Base-by-base conservation (phyloP, 2,797 vertebrate genomes). In the Melanogrammus aeglefinus region DNA sequence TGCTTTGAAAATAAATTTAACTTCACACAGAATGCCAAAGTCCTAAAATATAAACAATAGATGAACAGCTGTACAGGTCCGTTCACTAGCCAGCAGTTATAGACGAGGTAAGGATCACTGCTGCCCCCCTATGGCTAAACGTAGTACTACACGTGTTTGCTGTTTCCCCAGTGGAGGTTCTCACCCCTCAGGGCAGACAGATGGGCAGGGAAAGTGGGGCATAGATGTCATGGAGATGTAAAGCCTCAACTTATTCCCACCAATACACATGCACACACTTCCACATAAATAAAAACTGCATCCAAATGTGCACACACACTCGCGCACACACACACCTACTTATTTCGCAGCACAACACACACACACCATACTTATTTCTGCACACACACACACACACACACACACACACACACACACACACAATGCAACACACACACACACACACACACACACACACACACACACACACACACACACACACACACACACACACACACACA, bases 101-200 rank as follows among this genome's bases (percentile, higher is more conserved):
- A n/a, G 47, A 57, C 18, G 13, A 47, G 1, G 44, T 13, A 57
- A 18, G 16, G 16, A 84, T 69, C 21, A 3, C 51, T 89, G 88
- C 87, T 86, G 88, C 91, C 91, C 88, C 85, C 91, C 91, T 79
- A 82, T 81, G 91, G 86, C 24, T 36, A 29, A 86, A 66, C 63
- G 2, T 14, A 66, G 78, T 35, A 85, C 16, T 75, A 35, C 51
- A 71, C 79, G 5, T 29, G 16, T 16, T 44, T 29, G 73, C 74
- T 44, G 73, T 71, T 73, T 57, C 33, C 39, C 66, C 10, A 69
- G 13, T 9, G 75, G 18, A n/a, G 9, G 0, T 29, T 1, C 10
- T 77, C 39, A 47, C 31, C 14, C 82, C 75, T 31, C n/a, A 73
- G 73, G 73, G 29, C 36, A 74, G 81, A 85, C 80, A 88, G 80